phyloP scores from a whole-genome alignment of 2,888 invertebrate species.

The Fragum sueziense region DNA sequence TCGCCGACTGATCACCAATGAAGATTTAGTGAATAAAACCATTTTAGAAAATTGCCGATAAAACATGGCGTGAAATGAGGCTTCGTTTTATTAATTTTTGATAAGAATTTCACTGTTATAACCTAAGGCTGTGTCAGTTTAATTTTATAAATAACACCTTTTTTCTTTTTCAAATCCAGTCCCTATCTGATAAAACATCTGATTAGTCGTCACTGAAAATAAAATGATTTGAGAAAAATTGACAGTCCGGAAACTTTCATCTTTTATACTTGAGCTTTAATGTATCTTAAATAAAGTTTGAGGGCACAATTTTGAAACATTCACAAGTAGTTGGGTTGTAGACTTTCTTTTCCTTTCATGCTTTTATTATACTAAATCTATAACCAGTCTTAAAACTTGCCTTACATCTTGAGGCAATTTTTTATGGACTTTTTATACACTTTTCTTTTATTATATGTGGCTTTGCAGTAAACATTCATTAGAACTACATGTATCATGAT shows the following conservation, averaged over 20 bases:
- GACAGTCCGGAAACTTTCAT: neutral
- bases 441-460: too few species aligned
- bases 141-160: conserved; percentile 15
- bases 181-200: neutral
- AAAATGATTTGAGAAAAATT: neutral
- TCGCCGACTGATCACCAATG: conserved; percentile 39
- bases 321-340: too few species aligned
- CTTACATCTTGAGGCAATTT: too few species aligned
- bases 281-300: too few species aligned
- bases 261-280: too few species aligned
- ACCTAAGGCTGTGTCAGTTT: conserved; percentile 10
- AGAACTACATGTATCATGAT: too few species aligned
- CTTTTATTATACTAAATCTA: too few species aligned
- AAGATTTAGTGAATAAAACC: conserved; percentile 51
- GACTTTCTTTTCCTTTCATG: too few species aligned
- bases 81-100: conserved; percentile 48
- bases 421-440: too few species aligned
- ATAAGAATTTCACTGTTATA: conserved; percentile 18
- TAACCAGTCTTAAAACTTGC: too few species aligned
- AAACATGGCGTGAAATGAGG: conserved; percentile 45
- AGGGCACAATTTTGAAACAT: too few species aligned
- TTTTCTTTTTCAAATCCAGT: neutral
- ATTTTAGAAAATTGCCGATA: conserved; percentile 39
- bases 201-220: neutral
- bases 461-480: too few species aligned